Evolutionary conservation across 2,888 invertebrate species (phyloP).

Genomic region (Subacronicta megacephala): DNA sequence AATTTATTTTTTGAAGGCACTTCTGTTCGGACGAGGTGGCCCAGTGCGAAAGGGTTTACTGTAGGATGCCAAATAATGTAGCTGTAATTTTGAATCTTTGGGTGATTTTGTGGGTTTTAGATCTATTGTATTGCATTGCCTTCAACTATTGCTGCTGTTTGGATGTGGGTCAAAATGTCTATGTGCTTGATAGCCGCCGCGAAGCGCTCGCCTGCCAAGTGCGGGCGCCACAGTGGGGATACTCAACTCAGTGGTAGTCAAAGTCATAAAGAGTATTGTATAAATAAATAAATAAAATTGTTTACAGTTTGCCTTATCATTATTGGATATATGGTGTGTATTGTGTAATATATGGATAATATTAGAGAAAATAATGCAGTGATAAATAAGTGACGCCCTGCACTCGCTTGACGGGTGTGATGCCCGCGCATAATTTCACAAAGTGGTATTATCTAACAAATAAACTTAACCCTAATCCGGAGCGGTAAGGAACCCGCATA

Average conservation of each 20-base stretch:
- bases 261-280: conserved; percentile 28
- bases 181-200: conserved; percentile 92
- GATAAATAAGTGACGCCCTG: conserved; percentile 64
- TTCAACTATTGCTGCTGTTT: conserved; percentile 95
- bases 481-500: conserved; percentile 57
- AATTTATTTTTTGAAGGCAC: conserved; percentile 95
- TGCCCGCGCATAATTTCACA: conserved; percentile 79
- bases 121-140: conserved; percentile 90
- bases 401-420: conserved; percentile 61
- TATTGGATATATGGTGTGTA: conserved; percentile 55
- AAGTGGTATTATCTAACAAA: conserved; percentile 85
- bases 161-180: conserved; percentile 92
- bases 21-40: conserved; percentile 98
- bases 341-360: conserved; percentile 51
- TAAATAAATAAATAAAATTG: conserved; percentile 30
- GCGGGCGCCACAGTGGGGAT: conserved; percentile 61
- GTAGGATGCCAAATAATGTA: conserved; percentile 67
- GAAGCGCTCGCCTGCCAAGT: conserved; percentile 76
- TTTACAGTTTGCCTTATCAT: conserved; percentile 54
- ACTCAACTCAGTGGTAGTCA: conserved; percentile 55
- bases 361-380: conserved; percentile 48
- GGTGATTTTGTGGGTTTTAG: conserved; percentile 64
- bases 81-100: conserved; percentile 62
- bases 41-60: conserved; percentile 92
- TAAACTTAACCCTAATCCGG: conserved; percentile 87